Evolutionary conservation across 1,140 invertebrate genomes (phyloP).

Genomic region (Probaryconus sp.): DNA sequence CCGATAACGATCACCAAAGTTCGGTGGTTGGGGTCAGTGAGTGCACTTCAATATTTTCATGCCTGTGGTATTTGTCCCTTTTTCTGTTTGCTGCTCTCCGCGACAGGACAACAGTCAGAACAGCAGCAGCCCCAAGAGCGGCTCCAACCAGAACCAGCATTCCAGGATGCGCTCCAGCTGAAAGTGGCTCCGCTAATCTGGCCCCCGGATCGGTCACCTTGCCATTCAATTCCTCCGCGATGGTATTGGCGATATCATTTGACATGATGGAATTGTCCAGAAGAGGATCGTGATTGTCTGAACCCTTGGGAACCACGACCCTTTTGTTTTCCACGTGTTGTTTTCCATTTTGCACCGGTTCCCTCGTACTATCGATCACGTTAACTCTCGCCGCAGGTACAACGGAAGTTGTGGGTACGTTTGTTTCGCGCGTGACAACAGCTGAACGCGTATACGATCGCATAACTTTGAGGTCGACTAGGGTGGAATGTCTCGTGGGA

Average conservation of each 20-base stretch:
- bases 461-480: conserved; percentile 16
- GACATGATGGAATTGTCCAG: conserved; percentile 28
- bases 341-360: too few species aligned
- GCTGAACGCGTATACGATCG: conserved; percentile 10
- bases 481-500: conserved; percentile 32
- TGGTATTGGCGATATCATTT: conserved; percentile 65
- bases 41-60: conserved; percentile 84
- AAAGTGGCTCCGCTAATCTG: conserved; percentile 61
- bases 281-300: neutral
- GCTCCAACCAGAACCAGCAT: conserved; percentile 77
- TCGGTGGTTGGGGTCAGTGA: conserved; percentile 82
- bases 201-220: conserved; percentile 71
- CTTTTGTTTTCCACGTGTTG: neutral
- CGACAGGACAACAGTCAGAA: conserved; percentile 75
- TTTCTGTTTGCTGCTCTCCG: conserved; percentile 67
- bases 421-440: conserved; percentile 2
- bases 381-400: neutral
- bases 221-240: conserved; percentile 72
- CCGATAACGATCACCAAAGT: conserved; percentile 82
- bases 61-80: conserved; percentile 74
- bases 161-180: conserved; percentile 75
- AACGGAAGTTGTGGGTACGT: neutral
- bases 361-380: conserved; percentile 7
- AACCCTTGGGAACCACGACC: neutral
- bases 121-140: conserved; percentile 74